Percentiles rank a stretch among this genome's conserved stretches.
phyloP scores from a whole-genome alignment of 2,888 invertebrate species.

The Drosophila siamana region DNA sequence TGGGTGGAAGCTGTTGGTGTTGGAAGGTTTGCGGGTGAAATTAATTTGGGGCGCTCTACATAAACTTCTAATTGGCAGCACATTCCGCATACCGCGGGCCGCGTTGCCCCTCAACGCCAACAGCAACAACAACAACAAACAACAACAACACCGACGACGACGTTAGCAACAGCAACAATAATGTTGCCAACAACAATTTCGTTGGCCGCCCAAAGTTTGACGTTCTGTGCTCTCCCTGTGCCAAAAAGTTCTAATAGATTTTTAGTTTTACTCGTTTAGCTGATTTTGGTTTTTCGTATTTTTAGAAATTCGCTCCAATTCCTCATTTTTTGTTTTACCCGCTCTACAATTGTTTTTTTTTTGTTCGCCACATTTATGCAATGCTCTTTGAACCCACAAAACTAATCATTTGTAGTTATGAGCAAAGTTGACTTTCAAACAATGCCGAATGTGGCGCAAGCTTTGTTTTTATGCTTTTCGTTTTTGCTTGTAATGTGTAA shows the following conservation, averaged over 20 bases:
- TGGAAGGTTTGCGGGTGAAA: constrained; percentile 40
- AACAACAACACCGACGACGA: constrained; percentile 17
- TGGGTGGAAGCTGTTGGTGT: neutral
- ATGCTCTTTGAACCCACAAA: constrained; percentile 36
- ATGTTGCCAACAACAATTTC: constrained; percentile 42
- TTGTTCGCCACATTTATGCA: constrained; percentile 7
- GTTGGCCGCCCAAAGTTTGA: constrained; percentile 50
- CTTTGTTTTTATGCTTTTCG: neutral
- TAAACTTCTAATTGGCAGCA: constrained; percentile 79
- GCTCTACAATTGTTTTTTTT: neutral
- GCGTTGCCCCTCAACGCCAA: constrained; percentile 41
- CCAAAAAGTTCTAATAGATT: constrained; percentile 76
- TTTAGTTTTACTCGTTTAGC: constrained; percentile 71
- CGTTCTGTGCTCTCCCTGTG: constrained; percentile 48
- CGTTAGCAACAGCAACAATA: constrained; percentile 25
- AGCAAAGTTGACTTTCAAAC: constrained; percentile 53
- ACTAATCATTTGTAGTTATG: constrained; percentile 71
- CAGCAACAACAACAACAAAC: constrained; percentile 27
- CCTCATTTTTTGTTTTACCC: neutral
- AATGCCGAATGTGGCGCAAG: constrained; percentile 17
- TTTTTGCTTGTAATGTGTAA: constrained; percentile 44
- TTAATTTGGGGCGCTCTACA: constrained; percentile 68
- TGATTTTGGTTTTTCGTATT: constrained; percentile 49
- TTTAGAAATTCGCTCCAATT: constrained; percentile 6
- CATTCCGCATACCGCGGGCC: constrained; percentile 61